A percentile compares a stretch with the other conserved stretches of the same genome.
These are phyloP conservation scores for Drosophila pegasa DNA, from an alignment of 2,888 invertebrate genomes.

Conservation along the genomic window DNA sequence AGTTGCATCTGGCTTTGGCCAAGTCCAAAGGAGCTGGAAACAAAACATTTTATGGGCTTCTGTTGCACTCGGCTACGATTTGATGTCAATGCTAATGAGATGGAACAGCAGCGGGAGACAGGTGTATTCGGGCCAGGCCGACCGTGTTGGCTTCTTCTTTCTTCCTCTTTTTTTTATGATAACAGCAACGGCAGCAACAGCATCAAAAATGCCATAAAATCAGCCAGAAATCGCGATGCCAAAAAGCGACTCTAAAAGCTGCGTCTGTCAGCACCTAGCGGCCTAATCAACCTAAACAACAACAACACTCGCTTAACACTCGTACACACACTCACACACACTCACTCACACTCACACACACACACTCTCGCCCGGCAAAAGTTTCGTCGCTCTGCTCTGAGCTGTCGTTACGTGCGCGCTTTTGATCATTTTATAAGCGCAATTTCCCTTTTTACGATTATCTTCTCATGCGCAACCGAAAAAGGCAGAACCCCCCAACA, in stretches of 20 bases:
- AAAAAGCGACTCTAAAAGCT: slow-evolving; percentile 53
- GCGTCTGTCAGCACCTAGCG: slow-evolving; percentile 56
- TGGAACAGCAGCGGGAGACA: slow-evolving; percentile 21
- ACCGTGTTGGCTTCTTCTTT: background rate
- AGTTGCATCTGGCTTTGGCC: background rate
- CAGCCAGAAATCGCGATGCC: slow-evolving; percentile 17
- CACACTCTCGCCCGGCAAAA: background rate
- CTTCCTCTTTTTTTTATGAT: slow-evolving; percentile 21
- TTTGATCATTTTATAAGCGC: slow-evolving; percentile 72
- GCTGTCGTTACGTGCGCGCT: slow-evolving; percentile 51
- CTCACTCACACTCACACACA: background rate
- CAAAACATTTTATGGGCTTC: slow-evolving; percentile 16
- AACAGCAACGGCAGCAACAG: slow-evolving; percentile 4
- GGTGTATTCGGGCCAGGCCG: slow-evolving; percentile 24
- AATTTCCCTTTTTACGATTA: slow-evolving; percentile 73
- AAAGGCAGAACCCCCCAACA: slow-evolving; percentile 17
- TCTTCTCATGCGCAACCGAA: slow-evolving; percentile 67
- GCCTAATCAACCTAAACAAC: slow-evolving; percentile 55
- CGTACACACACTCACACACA: background rate
- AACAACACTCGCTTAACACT: slow-evolving; percentile 7
- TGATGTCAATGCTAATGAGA: slow-evolving; percentile 46
- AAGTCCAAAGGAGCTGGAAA: background rate
- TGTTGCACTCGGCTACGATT: slow-evolving; percentile 15
- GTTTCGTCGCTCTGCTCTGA: slow-evolving; percentile 21
- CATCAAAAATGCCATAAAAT: slow-evolving; percentile 30